Base-by-base conservation (phyloP, 2,888 invertebrate species). In the Mycogona germanica region DNA sequence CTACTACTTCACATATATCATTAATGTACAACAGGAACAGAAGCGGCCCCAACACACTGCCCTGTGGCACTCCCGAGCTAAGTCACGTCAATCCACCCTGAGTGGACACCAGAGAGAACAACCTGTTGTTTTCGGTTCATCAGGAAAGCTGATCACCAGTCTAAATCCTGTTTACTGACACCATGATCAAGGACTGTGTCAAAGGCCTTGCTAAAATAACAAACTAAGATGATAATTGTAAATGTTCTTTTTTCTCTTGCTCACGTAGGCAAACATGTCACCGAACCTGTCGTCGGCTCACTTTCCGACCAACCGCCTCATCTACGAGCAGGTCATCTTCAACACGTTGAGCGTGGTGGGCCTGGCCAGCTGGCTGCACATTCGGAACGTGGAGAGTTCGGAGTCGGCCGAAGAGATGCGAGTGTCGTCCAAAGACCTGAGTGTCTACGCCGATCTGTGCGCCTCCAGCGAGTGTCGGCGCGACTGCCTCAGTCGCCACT, bases 241-340 rank as follows among this genome's bases (percentile, higher is more conserved):
- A n/a, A n/a, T n/a, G n/a, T 47, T 49, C 14, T 50, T 49, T 55
- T 48, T 26, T 57, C 54, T 54, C 44, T 57, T 59, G 56, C 49
- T 30, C 41, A 66, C 68, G 35, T 63, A 75, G 75, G 95, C 91
- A 1, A 97, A 97, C 66, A 96, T 97, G 97, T 93, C 93, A 14
- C 97, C 97, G 0, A 97, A 97, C 74, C 75, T 97, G 55, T 91
- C 91, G 0, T 91, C 95, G 0, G 84, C 84, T 0, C 93, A 96
- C 70, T 96, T 83, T 68, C 81, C 84, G n/a, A 84, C 81, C 0
- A 97, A 97, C 70, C 64, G 65, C 38, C 69, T 88, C 28, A 71
- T 97, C 0, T 97, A 96, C 65, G 89, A 95, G 64, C 93, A 96
- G 73, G 86, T 96, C 0, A 64, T 96, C 12, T 91, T 83, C 68